Evolutionary conservation across 2,797 vertebrate genomes (phyloP).

Genomic region (Anguilla megastoma): DNA sequence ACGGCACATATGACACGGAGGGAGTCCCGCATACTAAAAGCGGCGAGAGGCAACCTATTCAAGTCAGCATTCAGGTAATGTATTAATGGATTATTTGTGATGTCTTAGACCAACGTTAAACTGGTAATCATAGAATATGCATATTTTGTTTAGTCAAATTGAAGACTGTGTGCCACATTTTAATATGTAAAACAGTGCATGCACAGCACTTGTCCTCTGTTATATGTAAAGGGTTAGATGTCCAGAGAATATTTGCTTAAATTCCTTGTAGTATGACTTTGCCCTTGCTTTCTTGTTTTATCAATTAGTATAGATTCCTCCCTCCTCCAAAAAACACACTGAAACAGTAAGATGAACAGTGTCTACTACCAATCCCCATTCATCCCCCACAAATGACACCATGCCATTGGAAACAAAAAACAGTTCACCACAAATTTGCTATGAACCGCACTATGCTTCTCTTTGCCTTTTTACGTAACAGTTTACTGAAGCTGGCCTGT

Average conservation of each 20-base stretch:
- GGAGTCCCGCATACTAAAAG: slow-evolving; percentile 92
- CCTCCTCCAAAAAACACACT: not conserved
- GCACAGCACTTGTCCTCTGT: no score
- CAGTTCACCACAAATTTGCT: not conserved
- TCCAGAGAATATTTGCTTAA: not conserved
- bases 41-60: slow-evolving; percentile 90
- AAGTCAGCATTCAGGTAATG: slow-evolving; percentile 88
- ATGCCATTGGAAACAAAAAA: not conserved
- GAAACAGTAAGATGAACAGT: not conserved
- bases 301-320: not conserved
- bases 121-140: not conserved
- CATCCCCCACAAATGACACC: not conserved
- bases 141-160: not conserved
- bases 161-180: not conserved
- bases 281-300: not conserved
- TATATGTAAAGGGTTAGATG: not conserved
- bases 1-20: slow-evolving; percentile 86
- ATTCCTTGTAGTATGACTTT: not conserved
- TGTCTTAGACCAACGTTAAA: not conserved
- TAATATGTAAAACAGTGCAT: no score
- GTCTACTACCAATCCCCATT: not conserved
- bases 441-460: not conserved
- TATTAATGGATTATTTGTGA: not conserved
- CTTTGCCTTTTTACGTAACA: slow-evolving; percentile 52
- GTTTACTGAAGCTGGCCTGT: slow-evolving; percentile 85